Base-by-base conservation (phyloP, 2,888 invertebrate genomes). In the Nymphalis c-album region DNA sequence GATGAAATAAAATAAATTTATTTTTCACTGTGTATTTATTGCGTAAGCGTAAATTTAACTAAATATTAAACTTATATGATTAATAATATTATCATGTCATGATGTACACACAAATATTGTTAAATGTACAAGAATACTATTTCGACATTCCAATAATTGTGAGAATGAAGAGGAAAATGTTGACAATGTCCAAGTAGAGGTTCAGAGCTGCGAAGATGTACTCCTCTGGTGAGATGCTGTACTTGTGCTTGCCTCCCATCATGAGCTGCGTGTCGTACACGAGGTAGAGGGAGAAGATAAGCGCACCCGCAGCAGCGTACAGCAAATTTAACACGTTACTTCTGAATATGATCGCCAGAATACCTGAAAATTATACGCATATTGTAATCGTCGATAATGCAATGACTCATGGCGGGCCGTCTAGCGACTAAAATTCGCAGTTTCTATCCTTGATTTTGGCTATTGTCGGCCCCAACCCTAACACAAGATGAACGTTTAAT, bases 171-270 rank as follows among this genome's bases (percentile, higher is more conserved):
- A 97, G 83, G 93, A 98, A 98, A 76, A 98, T 96, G 84, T 98
- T 97, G 77, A 98, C 91, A 73, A 98, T 95, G 83, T 98, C 98
- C 77, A 98, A 86, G 79, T 98, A 98, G 0, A 98, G 92, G 84
- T 96, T 98, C 63, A 98, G 93, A 1, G 98, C 96, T 0, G 98
- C 98, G 83, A 98, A 98, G 76, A 98, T 96, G 85, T 98, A 98
- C 80, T 98, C 98, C 84, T 98, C 98, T 0, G 98, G 98, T 0
- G 97, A 97, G 73, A 98, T 94, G 66, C 96, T 93, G 88, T 96
- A 97, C 86, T 96, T 97, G 91, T 98, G 98, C 47, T 95, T 95
- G 16, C 97, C 97, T 4, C 98, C 98, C 85, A 98, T 93, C 96
- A 98, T 97, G 74, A 95, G 82, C 87, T 98, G 98, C 0, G 98